phyloP scores from a whole-genome alignment of 2,113 vertebrate genomes.

The Larimichthys crocea region DNA sequence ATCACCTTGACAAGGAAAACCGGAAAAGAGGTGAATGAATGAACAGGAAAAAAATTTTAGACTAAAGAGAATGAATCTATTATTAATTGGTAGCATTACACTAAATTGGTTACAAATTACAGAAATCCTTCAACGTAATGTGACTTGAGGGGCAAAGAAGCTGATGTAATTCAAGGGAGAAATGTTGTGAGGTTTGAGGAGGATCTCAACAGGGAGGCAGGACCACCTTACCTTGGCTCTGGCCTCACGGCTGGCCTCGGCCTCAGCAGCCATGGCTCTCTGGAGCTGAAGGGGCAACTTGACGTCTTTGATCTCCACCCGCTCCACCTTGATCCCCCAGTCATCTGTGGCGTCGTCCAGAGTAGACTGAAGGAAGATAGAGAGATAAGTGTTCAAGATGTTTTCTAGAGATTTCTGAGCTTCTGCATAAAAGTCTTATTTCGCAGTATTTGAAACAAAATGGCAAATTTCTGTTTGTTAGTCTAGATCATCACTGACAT shows the following conservation, averaged over 20 bases:
- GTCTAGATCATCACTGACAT: neutral
- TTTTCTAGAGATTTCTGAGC: neutral
- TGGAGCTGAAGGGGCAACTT: constrained; percentile 95
- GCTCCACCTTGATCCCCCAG: constrained; percentile 98
- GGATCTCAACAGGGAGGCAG: neutral
- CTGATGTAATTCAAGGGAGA: neutral
- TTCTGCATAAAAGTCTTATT: neutral
- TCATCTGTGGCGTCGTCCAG: constrained; percentile 93
- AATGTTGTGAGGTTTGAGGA: neutral
- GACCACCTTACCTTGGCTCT: constrained; percentile 89
- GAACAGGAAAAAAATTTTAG: no score
- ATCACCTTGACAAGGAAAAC: constrained; percentile 85
- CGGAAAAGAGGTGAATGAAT: neutral
- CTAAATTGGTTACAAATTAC: neutral
- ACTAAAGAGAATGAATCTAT: neutral
- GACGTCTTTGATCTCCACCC: constrained; percentile 98
- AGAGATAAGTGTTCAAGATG: neutral
- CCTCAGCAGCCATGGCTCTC: constrained; percentile 98
- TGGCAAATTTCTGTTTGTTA: neutral
- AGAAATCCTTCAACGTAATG: neutral
- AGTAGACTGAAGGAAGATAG: constrained; percentile 75
- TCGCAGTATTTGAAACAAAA: neutral
- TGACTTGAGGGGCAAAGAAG: neutral
- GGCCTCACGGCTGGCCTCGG: constrained; percentile 93
- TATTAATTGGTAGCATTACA: neutral